These are phyloP conservation scores for Tenthredo livida DNA, from an alignment of 2,888 invertebrate genomes.

Conservation along the genomic window DNA sequence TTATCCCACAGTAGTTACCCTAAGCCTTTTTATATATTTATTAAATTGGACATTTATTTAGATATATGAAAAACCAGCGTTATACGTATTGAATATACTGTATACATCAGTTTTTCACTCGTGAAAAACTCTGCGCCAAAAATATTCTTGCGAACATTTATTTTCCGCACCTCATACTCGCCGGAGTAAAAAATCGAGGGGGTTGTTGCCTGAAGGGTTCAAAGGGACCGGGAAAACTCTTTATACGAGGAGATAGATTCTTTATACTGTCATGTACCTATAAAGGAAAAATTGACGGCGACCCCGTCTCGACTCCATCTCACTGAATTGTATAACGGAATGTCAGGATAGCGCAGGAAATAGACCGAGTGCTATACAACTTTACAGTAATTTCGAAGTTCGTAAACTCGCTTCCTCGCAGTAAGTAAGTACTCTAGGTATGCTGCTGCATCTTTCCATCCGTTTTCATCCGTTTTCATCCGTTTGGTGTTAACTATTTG, in stretches of 20 bases:
- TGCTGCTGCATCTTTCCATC: neutral
- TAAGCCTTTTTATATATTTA: neutral
- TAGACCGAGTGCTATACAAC: neutral
- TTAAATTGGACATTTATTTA: neutral
- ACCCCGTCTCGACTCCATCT: neutral
- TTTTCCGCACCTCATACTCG: neutral
- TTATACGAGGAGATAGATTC: slow-evolving; percentile 16
- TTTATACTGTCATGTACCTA: neutral
- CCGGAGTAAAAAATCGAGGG: neutral
- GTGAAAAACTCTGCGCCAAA: neutral
- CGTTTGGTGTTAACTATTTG: neutral
- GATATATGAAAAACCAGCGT: too few relatives aligned
- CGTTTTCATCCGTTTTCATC: too few relatives aligned
- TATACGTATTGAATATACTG: too few relatives aligned
- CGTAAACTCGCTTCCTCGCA: neutral
- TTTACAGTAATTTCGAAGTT: neutral
- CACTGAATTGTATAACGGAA: neutral
- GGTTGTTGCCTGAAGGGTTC: slow-evolving; percentile 22
- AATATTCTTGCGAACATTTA: neutral
- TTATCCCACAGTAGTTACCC: neutral
- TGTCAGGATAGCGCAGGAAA: neutral
- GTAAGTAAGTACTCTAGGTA: too few relatives aligned
- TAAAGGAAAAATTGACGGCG: neutral
- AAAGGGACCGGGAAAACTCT: slow-evolving; percentile 6
- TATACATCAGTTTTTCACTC: too few relatives aligned